Percentiles rank a stretch among this genome's conserved stretches.
phyloP scores from a whole-genome alignment of 2,888 invertebrate genomes.

The Pimpla rufipes region DNA sequence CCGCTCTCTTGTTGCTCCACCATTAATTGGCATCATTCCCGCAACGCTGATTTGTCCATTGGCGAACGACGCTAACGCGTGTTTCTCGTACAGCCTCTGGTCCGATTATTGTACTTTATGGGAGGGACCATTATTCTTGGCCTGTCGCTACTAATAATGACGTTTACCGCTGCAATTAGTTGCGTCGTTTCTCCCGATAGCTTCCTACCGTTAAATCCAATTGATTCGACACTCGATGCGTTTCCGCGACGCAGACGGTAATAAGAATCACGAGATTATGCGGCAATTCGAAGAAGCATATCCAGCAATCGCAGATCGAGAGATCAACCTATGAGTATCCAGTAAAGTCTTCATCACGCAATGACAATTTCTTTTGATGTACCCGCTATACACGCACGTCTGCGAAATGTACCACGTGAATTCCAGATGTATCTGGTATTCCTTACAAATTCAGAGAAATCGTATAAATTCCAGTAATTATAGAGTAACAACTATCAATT shows the following conservation, averaged over 20 bases:
- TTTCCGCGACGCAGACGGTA: background rate
- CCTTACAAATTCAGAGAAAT: no score
- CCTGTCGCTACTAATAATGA: constrained; percentile 43
- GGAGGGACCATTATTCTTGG: constrained; percentile 57
- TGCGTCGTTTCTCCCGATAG: constrained; percentile 45
- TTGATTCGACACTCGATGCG: background rate
- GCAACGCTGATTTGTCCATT: constrained; percentile 51
- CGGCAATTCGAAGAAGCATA: background rate
- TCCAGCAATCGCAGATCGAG: background rate
- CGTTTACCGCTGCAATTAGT: constrained; percentile 56
- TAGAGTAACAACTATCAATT: no score
- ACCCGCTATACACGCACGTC: no score
- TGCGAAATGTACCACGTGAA: no score
- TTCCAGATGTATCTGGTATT: no score
- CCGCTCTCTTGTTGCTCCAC: constrained; percentile 12
- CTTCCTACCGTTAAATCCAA: background rate
- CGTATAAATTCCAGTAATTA: no score
- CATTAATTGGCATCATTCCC: constrained; percentile 62
- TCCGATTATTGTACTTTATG: constrained; percentile 51
- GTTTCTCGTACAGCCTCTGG: background rate
- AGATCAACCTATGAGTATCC: background rate
- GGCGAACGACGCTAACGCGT: background rate
- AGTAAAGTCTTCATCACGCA: background rate
- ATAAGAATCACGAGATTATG: background rate
- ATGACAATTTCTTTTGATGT: no score